A percentile compares a stretch with the other conserved stretches of the same genome.
phyloP scores from a whole-genome alignment of 2,113 vertebrate genomes.

The Pangasianodon gigas region DNA sequence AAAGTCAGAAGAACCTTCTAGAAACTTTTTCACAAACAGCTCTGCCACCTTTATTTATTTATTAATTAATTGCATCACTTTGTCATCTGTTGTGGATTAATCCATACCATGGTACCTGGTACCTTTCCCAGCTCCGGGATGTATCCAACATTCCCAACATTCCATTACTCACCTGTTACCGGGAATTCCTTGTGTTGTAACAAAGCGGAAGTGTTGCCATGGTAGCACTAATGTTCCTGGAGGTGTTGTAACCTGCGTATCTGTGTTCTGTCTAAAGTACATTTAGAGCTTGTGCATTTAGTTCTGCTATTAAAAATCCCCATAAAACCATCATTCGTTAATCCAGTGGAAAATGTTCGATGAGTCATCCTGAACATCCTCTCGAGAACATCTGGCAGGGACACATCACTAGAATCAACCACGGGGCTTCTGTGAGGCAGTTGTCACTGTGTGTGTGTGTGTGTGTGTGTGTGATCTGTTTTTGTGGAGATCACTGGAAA shows the following conservation, averaged over 20 bases:
- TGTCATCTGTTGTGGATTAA: neutral
- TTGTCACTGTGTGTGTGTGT: too few species aligned
- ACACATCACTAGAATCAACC: too few species aligned
- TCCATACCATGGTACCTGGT: neutral
- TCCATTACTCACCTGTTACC: neutral
- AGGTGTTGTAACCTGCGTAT: neutral
- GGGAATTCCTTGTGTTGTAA: neutral
- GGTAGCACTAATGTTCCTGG: neutral
- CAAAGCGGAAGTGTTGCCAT: neutral
- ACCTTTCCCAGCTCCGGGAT: neutral
- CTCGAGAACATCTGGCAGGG: too few species aligned
- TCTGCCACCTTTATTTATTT: neutral
- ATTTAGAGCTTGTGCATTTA: neutral
- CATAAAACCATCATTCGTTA: neutral
- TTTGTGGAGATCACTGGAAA: too few species aligned
- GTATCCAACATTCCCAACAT: neutral
- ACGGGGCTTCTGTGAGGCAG: too few species aligned
- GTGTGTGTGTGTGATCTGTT: too few species aligned
- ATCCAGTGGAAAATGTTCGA: too few species aligned
- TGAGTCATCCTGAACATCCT: too few species aligned
- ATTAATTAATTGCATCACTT: neutral
- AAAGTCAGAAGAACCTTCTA: neutral
- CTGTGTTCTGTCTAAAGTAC: neutral
- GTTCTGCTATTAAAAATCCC: neutral
- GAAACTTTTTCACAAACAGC: neutral